phyloP scores from a whole-genome alignment of 2,888 invertebrate genomes.

The Creontiades dilutus region DNA sequence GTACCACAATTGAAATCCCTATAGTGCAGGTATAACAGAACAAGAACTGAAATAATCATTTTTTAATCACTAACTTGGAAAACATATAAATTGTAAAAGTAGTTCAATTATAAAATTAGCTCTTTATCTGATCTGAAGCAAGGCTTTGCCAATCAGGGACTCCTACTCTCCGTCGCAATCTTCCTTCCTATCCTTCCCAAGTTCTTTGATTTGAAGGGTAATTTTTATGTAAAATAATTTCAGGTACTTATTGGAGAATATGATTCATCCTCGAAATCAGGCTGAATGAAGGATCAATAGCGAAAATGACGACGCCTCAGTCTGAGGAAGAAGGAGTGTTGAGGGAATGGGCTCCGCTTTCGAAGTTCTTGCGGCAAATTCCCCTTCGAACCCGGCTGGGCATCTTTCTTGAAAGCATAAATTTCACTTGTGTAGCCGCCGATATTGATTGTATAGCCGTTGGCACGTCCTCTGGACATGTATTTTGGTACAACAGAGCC shows the following conservation, averaged over 20 bases:
- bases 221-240: neutral
- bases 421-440: constrained; percentile 90
- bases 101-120: too few relatives aligned
- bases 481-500: constrained; percentile 92
- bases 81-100: too few relatives aligned
- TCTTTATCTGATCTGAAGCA: too few relatives aligned
- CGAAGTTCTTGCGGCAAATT: constrained; percentile 86
- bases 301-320: constrained; percentile 74
- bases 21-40: too few relatives aligned
- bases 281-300: neutral
- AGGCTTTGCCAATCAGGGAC: too few relatives aligned
- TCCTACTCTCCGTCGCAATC: too few relatives aligned
- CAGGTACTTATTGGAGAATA: neutral
- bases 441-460: constrained; percentile 89
- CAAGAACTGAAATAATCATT: too few relatives aligned
- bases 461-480: constrained; percentile 91
- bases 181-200: too few relatives aligned
- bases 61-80: too few relatives aligned
- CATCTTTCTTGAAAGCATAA: constrained; percentile 86
- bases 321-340: constrained; percentile 78
- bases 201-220: too few relatives aligned
- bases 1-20: too few relatives aligned
- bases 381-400: constrained; percentile 87
- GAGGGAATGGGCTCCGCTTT: constrained; percentile 90
- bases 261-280: neutral